Base-by-base conservation (phyloP, 2,888 invertebrate species). In the Eudasyphora cyanicolor region DNA sequence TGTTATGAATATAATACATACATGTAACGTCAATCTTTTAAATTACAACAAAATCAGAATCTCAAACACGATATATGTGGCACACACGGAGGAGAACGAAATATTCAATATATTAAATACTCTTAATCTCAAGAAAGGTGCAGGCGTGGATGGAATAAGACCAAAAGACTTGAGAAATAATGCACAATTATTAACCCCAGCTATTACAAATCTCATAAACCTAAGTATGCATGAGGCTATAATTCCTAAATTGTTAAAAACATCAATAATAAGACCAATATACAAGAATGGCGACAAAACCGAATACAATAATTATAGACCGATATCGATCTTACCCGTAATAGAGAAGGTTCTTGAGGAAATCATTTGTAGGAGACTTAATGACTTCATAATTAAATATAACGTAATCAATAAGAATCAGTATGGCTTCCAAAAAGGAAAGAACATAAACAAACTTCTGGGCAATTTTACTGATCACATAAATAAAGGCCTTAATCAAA, bases 321-420 rank as follows among this genome's bases (percentile, higher is more conserved):
- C n/a, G n/a, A n/a, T n/a, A n/a, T n/a, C 29, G 17, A 54, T 27
- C 1, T 8, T 71, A 51, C 35, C 29, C 3, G 60, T 42, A 3
- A 75, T 60, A n/a, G 57, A 75, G 17, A 75, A 75, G 38, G 27
- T 38, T 27, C 17, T 75, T 10, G 60, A 62, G 54, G 62, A 60
- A 51, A 17, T 73, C 17, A 49, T 73, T 1, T 54, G 19, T 17
- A 29, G 73, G 19, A 29, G 73, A 57, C 14, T 73, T 12, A 73
- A 29, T 12, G 24, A 35, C n/a, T 73, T 54, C 45, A 32, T n/a
- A n/a, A n/a, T n/a, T n/a, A n/a, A n/a, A n/a, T n/a, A n/a, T n/a
- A n/a, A n/a, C n/a, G n/a, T n/a, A n/a, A n/a, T n/a, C n/a, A n/a
- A n/a, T n/a, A n/a, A n/a, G n/a, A n/a, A n/a, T n/a, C n/a, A n/a